Percentiles rank a stretch among this genome's conserved stretches.
These are phyloP conservation scores for Corapipo altera DNA, from an alignment of 2,113 vertebrate genomes.

Conservation along the genomic window DNA sequence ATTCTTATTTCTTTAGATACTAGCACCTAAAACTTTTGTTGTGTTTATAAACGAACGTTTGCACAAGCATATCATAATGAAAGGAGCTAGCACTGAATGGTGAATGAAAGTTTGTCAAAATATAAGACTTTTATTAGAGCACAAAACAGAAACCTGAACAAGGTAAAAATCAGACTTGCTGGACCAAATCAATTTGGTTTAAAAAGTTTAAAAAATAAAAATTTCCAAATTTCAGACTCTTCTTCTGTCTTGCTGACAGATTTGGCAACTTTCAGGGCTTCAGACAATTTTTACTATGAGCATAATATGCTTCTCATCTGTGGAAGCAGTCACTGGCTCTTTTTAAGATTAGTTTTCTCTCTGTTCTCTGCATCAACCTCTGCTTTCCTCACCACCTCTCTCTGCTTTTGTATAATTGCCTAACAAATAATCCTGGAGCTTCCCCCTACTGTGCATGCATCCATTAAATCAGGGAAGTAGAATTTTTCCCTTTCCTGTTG, in stretches of 20 bases:
- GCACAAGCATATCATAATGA: background rate
- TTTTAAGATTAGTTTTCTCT: background rate
- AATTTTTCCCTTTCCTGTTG: background rate
- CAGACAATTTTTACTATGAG: background rate
- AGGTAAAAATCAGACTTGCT: background rate
- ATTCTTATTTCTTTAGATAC: background rate
- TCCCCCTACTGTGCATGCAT: background rate
- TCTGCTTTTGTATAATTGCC: background rate
- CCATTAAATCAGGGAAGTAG: background rate
- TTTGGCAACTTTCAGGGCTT: background rate
- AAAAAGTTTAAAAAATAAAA: background rate
- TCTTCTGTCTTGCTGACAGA: background rate
- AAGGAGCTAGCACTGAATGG: background rate
- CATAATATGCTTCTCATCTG: background rate
- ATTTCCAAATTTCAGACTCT: background rate
- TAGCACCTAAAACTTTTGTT: background rate
- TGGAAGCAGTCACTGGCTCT: background rate
- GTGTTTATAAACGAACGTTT: background rate
- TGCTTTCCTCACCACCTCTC: background rate
- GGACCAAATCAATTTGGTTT: background rate
- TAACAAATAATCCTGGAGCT: background rate
- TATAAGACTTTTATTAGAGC: background rate
- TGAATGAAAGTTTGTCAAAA: background rate
- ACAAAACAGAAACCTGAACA: background rate
- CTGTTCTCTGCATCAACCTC: background rate